phyloP scores from a whole-genome alignment of 2,113 vertebrate genomes.

The Beaufortia kweichowensis region DNA sequence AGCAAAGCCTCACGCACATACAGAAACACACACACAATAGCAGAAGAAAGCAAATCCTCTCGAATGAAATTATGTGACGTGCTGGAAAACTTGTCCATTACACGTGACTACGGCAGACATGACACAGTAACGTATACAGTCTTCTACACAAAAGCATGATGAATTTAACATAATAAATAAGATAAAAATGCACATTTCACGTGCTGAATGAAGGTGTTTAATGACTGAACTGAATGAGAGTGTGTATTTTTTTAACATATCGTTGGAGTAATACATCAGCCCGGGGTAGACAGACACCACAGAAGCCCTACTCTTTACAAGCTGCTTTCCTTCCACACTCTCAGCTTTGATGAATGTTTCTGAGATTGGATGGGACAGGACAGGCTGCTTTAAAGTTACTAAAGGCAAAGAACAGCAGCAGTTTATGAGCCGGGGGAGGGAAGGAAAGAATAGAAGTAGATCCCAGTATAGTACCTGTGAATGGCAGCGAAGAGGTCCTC shows the following conservation, averaged over 20 bases:
- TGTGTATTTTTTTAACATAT: slow-evolving; percentile 45
- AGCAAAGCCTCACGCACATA: slow-evolving; percentile 40
- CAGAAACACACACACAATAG: slow-evolving; percentile 47
- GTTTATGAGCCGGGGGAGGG: slow-evolving; percentile 5
- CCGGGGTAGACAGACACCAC: slow-evolving; percentile 20
- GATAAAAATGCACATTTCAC: too few relatives aligned
- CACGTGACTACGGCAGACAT: slow-evolving; percentile 10
- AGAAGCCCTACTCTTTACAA: slow-evolving; percentile 13
- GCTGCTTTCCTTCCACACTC: slow-evolving; percentile 26
- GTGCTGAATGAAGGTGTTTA: slow-evolving; percentile 47
- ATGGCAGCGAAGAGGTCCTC: slow-evolving; percentile 98
- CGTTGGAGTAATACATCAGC: slow-evolving; percentile 3
- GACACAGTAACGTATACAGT: too few relatives aligned
- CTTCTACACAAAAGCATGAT: too few relatives aligned
- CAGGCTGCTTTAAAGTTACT: slow-evolving; percentile 29
- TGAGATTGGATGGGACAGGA: slow-evolving; percentile 23
- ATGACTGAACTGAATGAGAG: slow-evolving; percentile 62
- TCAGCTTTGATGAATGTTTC: slow-evolving; percentile 37
- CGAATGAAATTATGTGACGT: slow-evolving; percentile 62
- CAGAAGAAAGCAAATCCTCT: slow-evolving; percentile 61
- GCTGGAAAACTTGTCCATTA: slow-evolving; percentile 51
- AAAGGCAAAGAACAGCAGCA: not conserved
- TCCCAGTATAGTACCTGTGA: slow-evolving; percentile 82
- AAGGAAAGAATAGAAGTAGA: not conserved
- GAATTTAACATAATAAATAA: too few relatives aligned